phyloP scores from a whole-genome alignment of 2,888 invertebrate genomes.

The Mythimna pallens region DNA sequence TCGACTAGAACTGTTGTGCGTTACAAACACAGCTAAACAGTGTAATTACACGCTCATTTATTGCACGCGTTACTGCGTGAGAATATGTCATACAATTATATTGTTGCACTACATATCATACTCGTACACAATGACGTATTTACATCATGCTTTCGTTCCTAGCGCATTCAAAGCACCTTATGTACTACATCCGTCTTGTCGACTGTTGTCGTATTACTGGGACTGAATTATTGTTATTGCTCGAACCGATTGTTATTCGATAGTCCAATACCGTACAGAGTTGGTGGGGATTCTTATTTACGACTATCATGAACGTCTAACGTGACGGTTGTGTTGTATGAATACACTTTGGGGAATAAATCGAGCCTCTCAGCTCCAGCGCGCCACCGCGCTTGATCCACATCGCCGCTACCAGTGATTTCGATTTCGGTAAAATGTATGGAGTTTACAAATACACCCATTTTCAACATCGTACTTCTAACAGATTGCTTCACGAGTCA shows the following conservation, averaged over 20 bases:
- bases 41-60: constrained; percentile 62
- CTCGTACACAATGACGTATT: constrained; percentile 48
- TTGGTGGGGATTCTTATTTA: constrained; percentile 55
- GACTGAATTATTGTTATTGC: constrained; percentile 44
- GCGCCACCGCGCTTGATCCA: constrained; percentile 18
- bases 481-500: constrained; percentile 10
- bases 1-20: constrained; percentile 44
- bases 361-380: constrained; percentile 12
- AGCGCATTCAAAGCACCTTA: constrained; percentile 14
- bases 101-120: constrained; percentile 61
- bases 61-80: constrained; percentile 62
- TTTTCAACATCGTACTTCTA: constrained; percentile 3
- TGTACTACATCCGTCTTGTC: constrained; percentile 12
- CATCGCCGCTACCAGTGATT: constrained; percentile 6
- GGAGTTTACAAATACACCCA: constrained; percentile 26
- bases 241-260: constrained; percentile 53
- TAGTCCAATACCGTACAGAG: constrained; percentile 41
- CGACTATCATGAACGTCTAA: constrained; percentile 37
- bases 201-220: constrained; percentile 13
- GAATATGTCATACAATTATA: constrained; percentile 63
- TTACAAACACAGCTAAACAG: constrained; percentile 54
- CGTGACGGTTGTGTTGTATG: constrained; percentile 34
- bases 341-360: constrained; percentile 46
- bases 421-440: constrained; percentile 27
- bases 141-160: constrained; percentile 58